Percentiles rank a stretch among this genome's conserved stretches.
Evolutionary conservation across 2,888 invertebrate genomes (phyloP).

Genomic region (Molanna angustata): DNA sequence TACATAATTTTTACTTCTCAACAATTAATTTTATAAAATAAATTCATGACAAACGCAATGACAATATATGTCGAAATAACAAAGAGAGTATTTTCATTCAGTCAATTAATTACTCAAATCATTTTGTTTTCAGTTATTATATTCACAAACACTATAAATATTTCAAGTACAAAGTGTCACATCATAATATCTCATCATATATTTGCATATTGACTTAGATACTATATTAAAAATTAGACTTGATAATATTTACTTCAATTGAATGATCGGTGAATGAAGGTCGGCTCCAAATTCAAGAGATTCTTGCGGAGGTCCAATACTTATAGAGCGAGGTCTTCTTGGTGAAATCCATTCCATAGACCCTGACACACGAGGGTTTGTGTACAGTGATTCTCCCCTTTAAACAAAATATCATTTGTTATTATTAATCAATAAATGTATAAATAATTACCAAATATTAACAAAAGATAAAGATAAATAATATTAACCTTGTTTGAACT

Average conservation of each 20-base stretch:
- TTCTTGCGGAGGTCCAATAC: conserved; percentile 40
- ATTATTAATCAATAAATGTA: too few relatives aligned
- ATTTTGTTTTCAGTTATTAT: not conserved
- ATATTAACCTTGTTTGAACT: conserved; percentile 65
- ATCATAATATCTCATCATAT: not conserved
- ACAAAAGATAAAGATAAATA: not conserved
- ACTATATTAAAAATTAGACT: not conserved
- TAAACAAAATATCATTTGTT: conserved; percentile 10
- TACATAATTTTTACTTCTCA: too few relatives aligned
- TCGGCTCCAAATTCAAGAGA: conserved; percentile 22
- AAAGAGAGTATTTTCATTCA: too few relatives aligned
- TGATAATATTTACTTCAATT: conserved; percentile 24
- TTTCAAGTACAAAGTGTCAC: not conserved
- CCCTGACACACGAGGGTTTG: conserved; percentile 54
- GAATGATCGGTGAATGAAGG: conserved; percentile 18
- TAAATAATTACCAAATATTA: too few relatives aligned
- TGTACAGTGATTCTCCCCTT: conserved; percentile 57
- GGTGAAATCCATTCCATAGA: conserved; percentile 49
- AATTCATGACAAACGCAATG: too few relatives aligned
- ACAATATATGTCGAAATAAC: too few relatives aligned
- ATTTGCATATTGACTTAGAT: not conserved
- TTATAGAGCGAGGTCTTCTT: conserved; percentile 45
- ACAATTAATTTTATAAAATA: too few relatives aligned
- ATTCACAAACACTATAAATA: not conserved
- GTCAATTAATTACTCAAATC: not conserved